Base-by-base conservation (phyloP, 2,888 invertebrate species). In the Tetramorium bicarinatum region DNA sequence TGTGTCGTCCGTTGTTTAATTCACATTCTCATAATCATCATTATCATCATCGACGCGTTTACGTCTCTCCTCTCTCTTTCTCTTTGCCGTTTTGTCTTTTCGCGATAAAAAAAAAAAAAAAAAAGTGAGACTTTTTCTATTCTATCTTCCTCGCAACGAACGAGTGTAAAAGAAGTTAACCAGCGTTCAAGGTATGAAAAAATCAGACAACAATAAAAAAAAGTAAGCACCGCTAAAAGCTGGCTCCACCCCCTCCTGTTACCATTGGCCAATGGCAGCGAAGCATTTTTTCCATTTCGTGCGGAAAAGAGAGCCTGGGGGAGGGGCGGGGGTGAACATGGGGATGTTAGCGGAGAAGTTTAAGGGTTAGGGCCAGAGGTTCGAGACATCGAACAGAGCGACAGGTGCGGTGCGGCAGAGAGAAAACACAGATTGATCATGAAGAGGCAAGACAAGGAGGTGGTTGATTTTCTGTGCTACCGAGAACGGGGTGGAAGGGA, bases 241-340 rank as follows among this genome's bases (percentile, higher is more conserved):
- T 94, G 95, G 95, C 95, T 95, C 94, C 94, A 95, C 93, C 94
- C 95, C 94, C 94, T 94, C 94, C 93, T 94, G 94, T 94, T 93
- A 93, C 93, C 93, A 93, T 83, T 92, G 94, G 94, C 94, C 94
- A 94, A 94, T 94, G 94, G 92, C 94, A 94, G 93, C 93, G 93
- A 93, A 93, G 93, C 93, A 59, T 90, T 92, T 91, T 69, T 90
- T 91, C 88, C 90, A 88, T 87, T 4, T 90, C 85, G 89, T 89
- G 87, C 88, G 86, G 82, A 85, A 47, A 82, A 82, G 71, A 80
- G 67, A 76, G 62, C 77, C 59, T 52, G 3, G 47, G 49, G 18
- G 3, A 49, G 11, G 52, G 52, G 21, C 4, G 15, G 15, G 6
- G 61, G 44, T 82, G 64, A 80, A 59, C 67, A 49, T 54, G 25